Evolutionary conservation across 2,113 vertebrate species (phyloP).

Genomic region (Elachura formosa): DNA sequence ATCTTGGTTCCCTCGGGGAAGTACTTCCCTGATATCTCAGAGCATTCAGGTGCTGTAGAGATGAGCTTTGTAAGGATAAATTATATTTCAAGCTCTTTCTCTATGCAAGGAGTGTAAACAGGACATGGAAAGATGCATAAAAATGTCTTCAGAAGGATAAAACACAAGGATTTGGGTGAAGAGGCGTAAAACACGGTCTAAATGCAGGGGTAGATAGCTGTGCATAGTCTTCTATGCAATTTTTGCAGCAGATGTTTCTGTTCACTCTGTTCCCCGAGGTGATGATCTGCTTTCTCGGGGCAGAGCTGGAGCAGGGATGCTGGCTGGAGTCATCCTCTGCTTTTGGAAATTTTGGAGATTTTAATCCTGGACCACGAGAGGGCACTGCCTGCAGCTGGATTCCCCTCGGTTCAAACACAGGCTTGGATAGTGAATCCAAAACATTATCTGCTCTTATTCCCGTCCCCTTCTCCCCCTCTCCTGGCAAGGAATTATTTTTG

Average conservation of each 20-base stretch:
- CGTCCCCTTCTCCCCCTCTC: not conserved
- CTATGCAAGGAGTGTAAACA: not conserved
- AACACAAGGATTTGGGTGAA: fast-evolving
- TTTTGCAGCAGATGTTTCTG: not conserved
- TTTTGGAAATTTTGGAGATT: not conserved
- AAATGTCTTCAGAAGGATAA: not conserved
- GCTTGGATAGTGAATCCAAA: not conserved
- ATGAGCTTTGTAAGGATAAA: not conserved
- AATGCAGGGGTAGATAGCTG: not conserved
- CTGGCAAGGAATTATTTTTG: not conserved
- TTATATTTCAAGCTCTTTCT: not conserved
- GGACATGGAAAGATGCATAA: not conserved
- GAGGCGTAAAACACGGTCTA: not conserved
- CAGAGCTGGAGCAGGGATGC: not conserved
- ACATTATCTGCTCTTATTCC: not conserved
- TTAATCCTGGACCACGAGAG: conserved; percentile 46
- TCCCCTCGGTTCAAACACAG: not conserved
- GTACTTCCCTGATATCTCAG: not conserved
- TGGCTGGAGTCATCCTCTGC: not conserved
- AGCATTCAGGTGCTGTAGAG: fast-evolving
- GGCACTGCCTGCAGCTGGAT: conserved; percentile 57
- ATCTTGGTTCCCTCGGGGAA: not conserved
- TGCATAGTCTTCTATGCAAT: not conserved
- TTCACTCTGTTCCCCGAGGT: not conserved
- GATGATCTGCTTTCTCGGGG: not conserved